Percentiles rank a stretch among this genome's conserved stretches.
phyloP scores from a whole-genome alignment of 2,797 vertebrate genomes.

The Acanthis flammea region DNA sequence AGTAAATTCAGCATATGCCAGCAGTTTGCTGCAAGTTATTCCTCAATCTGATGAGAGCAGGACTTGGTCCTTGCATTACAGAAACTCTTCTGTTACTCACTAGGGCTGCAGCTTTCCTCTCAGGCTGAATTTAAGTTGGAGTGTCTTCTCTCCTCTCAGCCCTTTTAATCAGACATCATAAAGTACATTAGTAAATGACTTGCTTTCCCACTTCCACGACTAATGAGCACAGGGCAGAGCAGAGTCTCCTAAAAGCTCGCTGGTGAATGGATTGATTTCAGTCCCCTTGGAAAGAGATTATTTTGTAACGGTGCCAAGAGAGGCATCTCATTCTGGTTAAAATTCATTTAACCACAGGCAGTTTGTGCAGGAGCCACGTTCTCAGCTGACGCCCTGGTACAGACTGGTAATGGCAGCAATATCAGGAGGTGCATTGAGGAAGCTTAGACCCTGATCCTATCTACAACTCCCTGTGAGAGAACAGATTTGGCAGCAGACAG shows the following conservation, averaged over 20 bases:
- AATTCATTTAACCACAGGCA: background rate
- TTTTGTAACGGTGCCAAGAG: background rate
- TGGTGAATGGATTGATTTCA: background rate
- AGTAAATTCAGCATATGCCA: background rate
- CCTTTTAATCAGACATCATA: background rate
- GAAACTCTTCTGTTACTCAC: background rate
- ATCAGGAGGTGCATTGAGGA: background rate
- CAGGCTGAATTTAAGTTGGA: background rate
- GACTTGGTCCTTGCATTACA: background rate
- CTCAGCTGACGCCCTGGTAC: background rate
- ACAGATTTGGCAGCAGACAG: background rate
- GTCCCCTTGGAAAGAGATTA: fast-evolving
- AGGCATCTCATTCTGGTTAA: background rate
- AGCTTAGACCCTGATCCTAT: background rate
- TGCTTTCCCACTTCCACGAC: background rate
- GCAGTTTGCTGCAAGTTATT: background rate
- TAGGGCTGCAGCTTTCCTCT: background rate
- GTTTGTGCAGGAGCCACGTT: fast-evolving
- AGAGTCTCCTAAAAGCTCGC: background rate
- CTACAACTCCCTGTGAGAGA: background rate
- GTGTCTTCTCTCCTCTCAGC: background rate
- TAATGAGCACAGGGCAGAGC: background rate
- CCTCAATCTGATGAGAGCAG: background rate
- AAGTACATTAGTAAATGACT: background rate
- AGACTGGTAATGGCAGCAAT: background rate